These are phyloP conservation scores for Anas bahamensis DNA, from an alignment of 2,797 vertebrate species.

Conservation along the genomic window DNA sequence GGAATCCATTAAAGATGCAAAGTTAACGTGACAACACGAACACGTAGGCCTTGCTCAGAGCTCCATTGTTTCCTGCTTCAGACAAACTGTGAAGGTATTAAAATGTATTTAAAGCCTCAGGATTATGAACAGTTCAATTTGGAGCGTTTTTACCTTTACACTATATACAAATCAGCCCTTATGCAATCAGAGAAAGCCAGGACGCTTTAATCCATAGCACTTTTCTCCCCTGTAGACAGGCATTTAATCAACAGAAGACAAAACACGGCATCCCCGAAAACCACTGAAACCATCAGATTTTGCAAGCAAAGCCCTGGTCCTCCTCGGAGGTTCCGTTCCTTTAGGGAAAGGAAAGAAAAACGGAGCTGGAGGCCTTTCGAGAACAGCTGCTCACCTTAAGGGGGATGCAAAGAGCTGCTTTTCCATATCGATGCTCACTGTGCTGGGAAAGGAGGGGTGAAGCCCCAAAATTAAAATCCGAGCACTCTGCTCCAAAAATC, in stretches of 20 bases:
- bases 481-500: background rate
- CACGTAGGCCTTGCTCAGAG: background rate
- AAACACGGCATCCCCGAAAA: background rate
- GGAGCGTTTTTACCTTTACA: background rate
- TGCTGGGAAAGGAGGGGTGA: background rate
- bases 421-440: background rate
- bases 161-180: background rate
- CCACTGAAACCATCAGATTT: background rate
- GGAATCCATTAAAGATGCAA: background rate
- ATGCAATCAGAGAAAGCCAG: background rate
- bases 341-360: background rate
- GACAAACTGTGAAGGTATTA: background rate
- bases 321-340: background rate
- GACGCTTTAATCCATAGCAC: background rate
- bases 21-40: background rate
- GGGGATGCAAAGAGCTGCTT: background rate
- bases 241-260: constrained; percentile 36
- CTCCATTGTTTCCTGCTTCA: background rate
- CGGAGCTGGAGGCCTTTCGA: background rate
- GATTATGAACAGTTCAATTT: background rate
- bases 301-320: background rate
- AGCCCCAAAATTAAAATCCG: background rate
- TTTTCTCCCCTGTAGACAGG: background rate
- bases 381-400: background rate
- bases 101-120: background rate